These are phyloP conservation scores for Mongoloraphidia duomilia DNA, from an alignment of 2,888 invertebrate genomes.

Conservation along the genomic window DNA sequence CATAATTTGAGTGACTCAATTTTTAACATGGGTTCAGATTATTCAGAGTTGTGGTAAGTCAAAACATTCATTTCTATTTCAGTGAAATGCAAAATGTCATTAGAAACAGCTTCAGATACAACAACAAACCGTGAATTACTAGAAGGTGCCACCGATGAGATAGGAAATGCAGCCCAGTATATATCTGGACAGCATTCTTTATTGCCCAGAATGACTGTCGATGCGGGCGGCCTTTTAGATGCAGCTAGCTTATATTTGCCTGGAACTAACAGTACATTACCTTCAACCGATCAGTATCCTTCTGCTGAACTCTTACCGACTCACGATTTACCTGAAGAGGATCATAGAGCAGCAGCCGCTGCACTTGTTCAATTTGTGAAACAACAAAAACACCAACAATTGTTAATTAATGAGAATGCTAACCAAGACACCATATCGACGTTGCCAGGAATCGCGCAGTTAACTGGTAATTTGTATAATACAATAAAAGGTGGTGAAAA, in stretches of 20 bases:
- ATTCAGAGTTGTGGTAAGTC: no score
- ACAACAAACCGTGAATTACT: constrained; percentile 20
- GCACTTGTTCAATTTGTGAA: constrained; percentile 41
- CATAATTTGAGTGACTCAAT: no score
- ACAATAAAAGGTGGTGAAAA: no score
- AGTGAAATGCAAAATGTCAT: constrained; percentile 3
- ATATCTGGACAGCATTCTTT: constrained; percentile 24
- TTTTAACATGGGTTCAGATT: no score
- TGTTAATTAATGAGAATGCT: constrained; percentile 12
- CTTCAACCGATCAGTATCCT: constrained; percentile 27
- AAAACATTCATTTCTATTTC: not conserved
- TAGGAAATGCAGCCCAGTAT: constrained; percentile 19
- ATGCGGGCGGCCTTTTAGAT: constrained; percentile 26
- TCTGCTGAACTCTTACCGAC: constrained; percentile 26
- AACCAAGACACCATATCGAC: not conserved
- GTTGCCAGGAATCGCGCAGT: no score
- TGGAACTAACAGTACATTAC: constrained; percentile 28
- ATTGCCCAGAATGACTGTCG: constrained; percentile 26
- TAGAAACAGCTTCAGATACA: constrained; percentile 5
- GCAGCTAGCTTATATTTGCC: constrained; percentile 27
- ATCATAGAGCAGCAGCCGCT: constrained; percentile 43
- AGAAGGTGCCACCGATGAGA: constrained; percentile 25
- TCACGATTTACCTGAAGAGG: constrained; percentile 40
- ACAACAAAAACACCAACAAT: constrained; percentile 41
- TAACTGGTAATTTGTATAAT: no score